These are phyloP conservation scores for Morpho deidamia DNA, from an alignment of 2,888 invertebrate species.

Conservation along the genomic window DNA sequence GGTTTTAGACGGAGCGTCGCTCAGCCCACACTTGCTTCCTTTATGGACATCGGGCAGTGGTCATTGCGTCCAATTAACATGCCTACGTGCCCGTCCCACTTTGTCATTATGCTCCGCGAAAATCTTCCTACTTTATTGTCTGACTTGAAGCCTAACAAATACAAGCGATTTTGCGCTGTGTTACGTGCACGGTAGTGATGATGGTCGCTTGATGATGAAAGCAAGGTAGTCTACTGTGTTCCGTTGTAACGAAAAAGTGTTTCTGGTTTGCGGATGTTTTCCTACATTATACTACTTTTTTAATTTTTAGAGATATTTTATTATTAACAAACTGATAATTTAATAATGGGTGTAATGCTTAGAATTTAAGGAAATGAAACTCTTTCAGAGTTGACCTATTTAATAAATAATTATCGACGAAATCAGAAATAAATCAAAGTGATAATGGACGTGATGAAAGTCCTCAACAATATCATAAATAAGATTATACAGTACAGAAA, in stretches of 20 bases:
- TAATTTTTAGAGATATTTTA: conserved; percentile 19
- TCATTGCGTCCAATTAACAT: conserved; percentile 72
- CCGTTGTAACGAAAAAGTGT: neutral
- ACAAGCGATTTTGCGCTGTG: conserved; percentile 15
- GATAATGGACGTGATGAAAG: no score
- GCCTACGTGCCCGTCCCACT: conserved; percentile 73
- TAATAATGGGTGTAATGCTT: no score
- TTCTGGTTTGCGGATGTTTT: conserved; percentile 21
- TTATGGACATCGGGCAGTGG: conserved; percentile 66
- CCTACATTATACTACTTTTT: conserved; percentile 18
- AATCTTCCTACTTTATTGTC: conserved; percentile 49
- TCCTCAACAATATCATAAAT: no score
- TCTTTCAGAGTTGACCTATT: no score
- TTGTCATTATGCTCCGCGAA: conserved; percentile 55
- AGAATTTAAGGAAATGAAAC: no score
- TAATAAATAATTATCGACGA: no score
- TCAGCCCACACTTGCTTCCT: conserved; percentile 60
- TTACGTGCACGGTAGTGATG: conserved; percentile 26
- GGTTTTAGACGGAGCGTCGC: conserved; percentile 61
- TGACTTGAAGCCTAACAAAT: conserved; percentile 31
- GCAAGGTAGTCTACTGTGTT: neutral
- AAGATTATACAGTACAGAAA: no score
- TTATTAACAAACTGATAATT: conserved; percentile 2
- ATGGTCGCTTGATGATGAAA: conserved; percentile 8
- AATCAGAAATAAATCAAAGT: no score